These are phyloP conservation scores for Ailurus styani DNA, from an alignment of 2,113 vertebrate species.

Conservation along the genomic window DNA sequence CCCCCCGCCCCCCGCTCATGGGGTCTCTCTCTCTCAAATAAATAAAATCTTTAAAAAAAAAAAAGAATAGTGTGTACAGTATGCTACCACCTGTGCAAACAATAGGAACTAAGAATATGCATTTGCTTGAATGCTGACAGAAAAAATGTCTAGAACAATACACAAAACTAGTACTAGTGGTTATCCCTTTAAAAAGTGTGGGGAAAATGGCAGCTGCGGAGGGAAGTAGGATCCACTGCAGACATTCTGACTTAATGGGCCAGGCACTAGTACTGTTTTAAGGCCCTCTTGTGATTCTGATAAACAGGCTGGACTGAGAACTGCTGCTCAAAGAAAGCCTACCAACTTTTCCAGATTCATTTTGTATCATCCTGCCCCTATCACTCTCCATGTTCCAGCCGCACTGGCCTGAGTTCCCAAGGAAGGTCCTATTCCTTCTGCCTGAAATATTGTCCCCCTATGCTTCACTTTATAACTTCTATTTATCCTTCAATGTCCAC, in stretches of 20 bases:
- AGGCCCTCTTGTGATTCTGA: not conserved
- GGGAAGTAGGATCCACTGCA: not conserved
- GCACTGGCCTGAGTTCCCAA: not conserved
- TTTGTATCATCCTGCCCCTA: not conserved
- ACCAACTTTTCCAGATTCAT: not conserved
- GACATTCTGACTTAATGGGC: not conserved
- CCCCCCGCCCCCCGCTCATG: not conserved
- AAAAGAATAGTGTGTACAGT: not conserved
- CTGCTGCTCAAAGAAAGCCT: not conserved
- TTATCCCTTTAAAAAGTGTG: not conserved
- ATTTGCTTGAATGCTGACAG: not conserved
- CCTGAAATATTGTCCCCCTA: not conserved
- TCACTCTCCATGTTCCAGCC: not conserved
- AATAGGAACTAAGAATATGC: not conserved
- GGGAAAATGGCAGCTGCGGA: not conserved
- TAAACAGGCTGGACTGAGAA: not conserved
- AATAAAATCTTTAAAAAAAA: not conserved
- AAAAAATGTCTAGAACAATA: conserved; percentile 14
- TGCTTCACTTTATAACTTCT: not conserved
- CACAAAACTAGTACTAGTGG: not conserved
- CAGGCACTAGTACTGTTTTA: not conserved
- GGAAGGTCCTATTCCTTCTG: not conserved
- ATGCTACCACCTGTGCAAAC: not conserved
- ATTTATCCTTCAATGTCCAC: not conserved
- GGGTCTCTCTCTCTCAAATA: not conserved